Base-by-base conservation (phyloP, 2,113 vertebrate genomes). In the Sminthopsis crassicaudata region DNA sequence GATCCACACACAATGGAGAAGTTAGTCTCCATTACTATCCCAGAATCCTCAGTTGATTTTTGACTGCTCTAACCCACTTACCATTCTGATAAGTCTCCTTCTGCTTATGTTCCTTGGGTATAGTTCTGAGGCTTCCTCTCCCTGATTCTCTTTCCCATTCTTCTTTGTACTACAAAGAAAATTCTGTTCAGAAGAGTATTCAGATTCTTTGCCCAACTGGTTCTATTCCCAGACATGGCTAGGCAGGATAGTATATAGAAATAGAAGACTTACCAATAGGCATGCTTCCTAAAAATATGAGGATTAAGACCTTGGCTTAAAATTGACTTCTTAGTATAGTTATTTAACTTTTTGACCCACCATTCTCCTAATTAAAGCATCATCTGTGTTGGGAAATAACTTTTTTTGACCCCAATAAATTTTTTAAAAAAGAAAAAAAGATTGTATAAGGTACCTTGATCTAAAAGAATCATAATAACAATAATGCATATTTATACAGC, bases 301-400 rank as follows among this genome's bases (percentile, higher is more conserved):
- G 98, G 98, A 96, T 98, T 98, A 95, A 98, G 97, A 93, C 97
- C 98, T 98, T 98, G 98, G 98, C 98, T 98, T 98, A 98, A 94
- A 97, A 98, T 97, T 91, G 98, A 98, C 97, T 98, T 99, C 98
- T 99, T 99, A 96, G 98, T 98, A 97, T 98, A 99, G 92, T 99
- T 99, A 95, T 98, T 99, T 76, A 99, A 96, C 95, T 99, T 99
- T 99, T 96, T 99, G 98, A 46, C 98, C 98, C 98, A 98, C 98
- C 98, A 99, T 98, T 96, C 98, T 97, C 93, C 98, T 98, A 94
- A 98, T 98, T 90, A 98, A 98, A 97, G 98, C 98, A 52, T 99
- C 98, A 12, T 98, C 98, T 89, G 98, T 98, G 90, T 97, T 98
- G 96, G 98, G 98, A 97, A 99, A 99, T 93, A 98, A 97, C 93